These are phyloP conservation scores for Junonia oenone DNA, from an alignment of 2,888 invertebrate species.

Conservation along the genomic window DNA sequence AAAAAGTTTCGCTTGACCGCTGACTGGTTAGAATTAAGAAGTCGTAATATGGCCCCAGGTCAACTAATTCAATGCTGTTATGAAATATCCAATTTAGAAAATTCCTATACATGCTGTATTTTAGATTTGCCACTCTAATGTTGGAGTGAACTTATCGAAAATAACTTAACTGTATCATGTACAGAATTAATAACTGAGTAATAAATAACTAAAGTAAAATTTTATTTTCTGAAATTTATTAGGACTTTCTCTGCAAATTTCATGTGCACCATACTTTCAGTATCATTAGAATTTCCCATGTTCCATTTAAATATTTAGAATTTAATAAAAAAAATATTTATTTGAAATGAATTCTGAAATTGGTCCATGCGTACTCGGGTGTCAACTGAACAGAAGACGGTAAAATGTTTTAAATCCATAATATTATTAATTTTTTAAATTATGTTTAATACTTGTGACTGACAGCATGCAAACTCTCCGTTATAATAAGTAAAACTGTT, in stretches of 20 bases:
- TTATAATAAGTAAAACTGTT: constrained; percentile 53
- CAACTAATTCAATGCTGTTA: too few species aligned
- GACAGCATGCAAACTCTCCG: constrained; percentile 68
- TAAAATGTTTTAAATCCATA: constrained; percentile 64
- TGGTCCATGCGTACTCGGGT: constrained; percentile 71
- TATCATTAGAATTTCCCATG: background rate
- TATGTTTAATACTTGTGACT: constrained; percentile 67
- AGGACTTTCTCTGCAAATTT: background rate
- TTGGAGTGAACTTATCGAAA: too few species aligned
- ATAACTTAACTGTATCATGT: too few species aligned
- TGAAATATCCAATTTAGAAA: too few species aligned
- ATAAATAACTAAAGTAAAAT: too few species aligned
- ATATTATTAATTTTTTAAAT: constrained; percentile 45
- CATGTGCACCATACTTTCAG: background rate
- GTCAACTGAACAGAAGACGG: constrained; percentile 76
- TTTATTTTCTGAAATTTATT: too few species aligned
- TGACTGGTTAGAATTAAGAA: too few species aligned
- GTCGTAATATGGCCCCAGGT: too few species aligned
- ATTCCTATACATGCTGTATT: too few species aligned
- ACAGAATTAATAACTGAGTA: too few species aligned
- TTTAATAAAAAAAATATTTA: constrained; percentile 5
- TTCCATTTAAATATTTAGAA: background rate
- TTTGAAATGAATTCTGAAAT: constrained; percentile 54
- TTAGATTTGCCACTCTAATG: too few species aligned
- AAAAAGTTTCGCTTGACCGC: too few species aligned